Conservation (phyloP, 53 echinoderm and acorn worm genomes). For the Henricia sp. region DNA sequence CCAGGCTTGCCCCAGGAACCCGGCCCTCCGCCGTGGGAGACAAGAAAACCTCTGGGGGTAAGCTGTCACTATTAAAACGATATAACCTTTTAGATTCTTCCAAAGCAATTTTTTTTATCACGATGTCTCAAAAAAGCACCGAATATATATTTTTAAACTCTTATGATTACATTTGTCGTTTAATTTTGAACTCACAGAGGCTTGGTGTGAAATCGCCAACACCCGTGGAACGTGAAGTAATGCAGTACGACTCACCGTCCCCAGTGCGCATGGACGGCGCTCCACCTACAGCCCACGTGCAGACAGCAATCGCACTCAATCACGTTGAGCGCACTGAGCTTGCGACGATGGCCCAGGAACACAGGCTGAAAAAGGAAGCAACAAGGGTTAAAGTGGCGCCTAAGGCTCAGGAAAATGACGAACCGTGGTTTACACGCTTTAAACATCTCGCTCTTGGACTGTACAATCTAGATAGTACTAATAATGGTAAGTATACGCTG, state of each 20-base stretch:
- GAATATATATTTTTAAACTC: no score
- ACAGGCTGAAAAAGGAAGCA: constrained; percentile 30
- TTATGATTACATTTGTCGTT: background rate
- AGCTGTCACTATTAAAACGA: no score
- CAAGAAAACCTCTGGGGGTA: constrained; percentile 84
- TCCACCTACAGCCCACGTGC: constrained; percentile 18
- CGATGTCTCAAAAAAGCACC: no score
- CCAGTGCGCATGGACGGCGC: constrained; percentile 28
- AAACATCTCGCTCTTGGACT: constrained; percentile 92
- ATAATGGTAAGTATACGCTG: constrained; percentile 69
- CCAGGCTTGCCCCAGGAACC: constrained; percentile 46
- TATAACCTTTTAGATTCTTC: no score
- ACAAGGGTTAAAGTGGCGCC: constrained; percentile 26
- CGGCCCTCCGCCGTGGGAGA: constrained; percentile 70
- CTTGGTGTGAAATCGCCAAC: constrained; percentile 49
- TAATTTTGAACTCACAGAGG: constrained; percentile 41
- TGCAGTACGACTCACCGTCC: constrained; percentile 76
- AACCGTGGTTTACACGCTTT: constrained; percentile 90
- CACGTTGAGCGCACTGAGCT: constrained; percentile 58
- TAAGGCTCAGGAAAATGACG: constrained; percentile 60
- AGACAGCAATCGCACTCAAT: background rate
- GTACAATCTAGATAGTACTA: constrained; percentile 88
- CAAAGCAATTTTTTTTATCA: background rate
- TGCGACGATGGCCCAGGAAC: constrained; percentile 65
- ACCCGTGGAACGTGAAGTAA: constrained; percentile 79